Evolutionary conservation across 2,113 vertebrate species (phyloP).

Genomic region (Agelaius tricolor): DNA sequence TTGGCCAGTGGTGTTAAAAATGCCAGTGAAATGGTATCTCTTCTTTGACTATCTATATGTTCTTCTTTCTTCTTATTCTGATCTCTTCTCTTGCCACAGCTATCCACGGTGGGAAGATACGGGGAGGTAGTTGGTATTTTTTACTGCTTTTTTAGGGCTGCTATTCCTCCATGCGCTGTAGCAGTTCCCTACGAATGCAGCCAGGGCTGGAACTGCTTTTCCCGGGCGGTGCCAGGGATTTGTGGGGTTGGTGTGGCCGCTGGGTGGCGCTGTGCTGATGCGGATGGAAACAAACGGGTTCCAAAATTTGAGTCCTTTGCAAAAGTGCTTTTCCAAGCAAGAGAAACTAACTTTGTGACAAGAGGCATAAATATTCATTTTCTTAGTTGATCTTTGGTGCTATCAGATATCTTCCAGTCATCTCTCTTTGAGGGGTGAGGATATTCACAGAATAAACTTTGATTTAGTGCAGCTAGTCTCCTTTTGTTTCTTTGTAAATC

Average conservation of each 20-base stretch:
- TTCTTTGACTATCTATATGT: neutral
- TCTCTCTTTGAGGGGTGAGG: neutral
- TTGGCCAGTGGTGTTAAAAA: neutral
- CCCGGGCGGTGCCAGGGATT: neutral
- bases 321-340: neutral
- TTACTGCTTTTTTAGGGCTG: neutral
- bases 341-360: neutral
- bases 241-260: neutral
- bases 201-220: neutral
- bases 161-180: rapidly evolving
- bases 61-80: neutral
- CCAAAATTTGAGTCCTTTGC: neutral
- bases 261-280: neutral
- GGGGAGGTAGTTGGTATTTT: neutral
- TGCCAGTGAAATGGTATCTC: neutral
- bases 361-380: neutral
- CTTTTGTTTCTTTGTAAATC: neutral
- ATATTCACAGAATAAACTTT: neutral
- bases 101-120: neutral
- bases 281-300: rapidly evolving
- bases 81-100: neutral
- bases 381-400: neutral
- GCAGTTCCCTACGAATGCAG: neutral
- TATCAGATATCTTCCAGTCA: neutral
- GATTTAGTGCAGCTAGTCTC: neutral